Conservation (phyloP, 2,113 vertebrate species). For the Megaceryle maxima region DNA sequence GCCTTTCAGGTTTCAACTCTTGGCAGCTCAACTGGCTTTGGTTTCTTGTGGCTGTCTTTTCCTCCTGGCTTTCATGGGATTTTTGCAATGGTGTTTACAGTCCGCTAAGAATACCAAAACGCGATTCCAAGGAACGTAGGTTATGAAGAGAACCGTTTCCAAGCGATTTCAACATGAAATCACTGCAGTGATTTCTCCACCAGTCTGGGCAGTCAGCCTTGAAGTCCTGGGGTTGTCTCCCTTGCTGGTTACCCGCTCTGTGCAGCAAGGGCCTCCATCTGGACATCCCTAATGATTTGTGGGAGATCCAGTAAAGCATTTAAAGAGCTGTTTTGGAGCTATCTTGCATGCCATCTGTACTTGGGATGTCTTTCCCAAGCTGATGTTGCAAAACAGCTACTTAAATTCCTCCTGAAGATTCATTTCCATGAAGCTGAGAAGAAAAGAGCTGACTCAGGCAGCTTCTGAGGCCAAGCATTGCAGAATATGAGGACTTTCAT, state of each 20-base stretch:
- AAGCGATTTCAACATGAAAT: background rate
- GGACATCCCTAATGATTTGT: conserved; percentile 19
- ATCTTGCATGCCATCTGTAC: conserved; percentile 42
- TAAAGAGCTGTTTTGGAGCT: background rate
- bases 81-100: background rate
- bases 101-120: background rate
- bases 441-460: conserved; percentile 46
- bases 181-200: conserved; percentile 16
- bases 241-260: background rate
- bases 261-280: background rate
- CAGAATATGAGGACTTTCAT: background rate
- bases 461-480: background rate
- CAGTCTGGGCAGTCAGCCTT: background rate
- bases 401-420: conserved; percentile 50
- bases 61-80: background rate
- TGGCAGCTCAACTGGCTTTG: background rate
- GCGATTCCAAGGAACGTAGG: background rate
- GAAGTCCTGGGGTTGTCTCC: background rate
- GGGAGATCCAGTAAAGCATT: conserved; percentile 15
- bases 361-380: conserved; percentile 60
- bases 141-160: background rate
- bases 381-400: conserved; percentile 47
- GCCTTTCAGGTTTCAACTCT: background rate
- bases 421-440: conserved; percentile 33
- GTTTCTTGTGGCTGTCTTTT: background rate